Conservation (phyloP, 1,140 invertebrate genomes). For the Cardiocondyla obscurior region DNA sequence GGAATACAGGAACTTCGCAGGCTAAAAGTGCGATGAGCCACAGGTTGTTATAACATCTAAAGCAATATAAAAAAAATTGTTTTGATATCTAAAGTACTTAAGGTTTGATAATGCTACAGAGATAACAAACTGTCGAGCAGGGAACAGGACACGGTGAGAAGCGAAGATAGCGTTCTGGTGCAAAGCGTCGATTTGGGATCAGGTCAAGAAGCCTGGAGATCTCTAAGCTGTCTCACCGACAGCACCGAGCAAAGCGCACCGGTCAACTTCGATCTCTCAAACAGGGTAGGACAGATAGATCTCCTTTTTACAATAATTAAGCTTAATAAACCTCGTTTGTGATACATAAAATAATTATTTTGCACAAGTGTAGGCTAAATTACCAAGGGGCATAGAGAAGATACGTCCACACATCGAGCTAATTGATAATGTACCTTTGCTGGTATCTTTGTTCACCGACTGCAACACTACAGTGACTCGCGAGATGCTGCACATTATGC, state of each 20-base stretch:
- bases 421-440: conserved; percentile 98
- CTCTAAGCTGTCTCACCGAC: conserved; percentile 92
- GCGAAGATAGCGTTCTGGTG: conserved; percentile 84
- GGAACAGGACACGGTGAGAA: conserved; percentile 79
- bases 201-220: conserved; percentile 89
- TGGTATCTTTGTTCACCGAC: conserved; percentile 98
- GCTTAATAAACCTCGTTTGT: not conserved
- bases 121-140: conserved; percentile 59
- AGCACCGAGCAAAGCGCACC: conserved; percentile 95
- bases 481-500: conserved; percentile 98
- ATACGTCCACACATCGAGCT: conserved; percentile 97
- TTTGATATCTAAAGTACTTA: not conserved
- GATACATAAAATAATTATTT: not conserved
- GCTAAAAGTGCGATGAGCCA: conserved; percentile 80
- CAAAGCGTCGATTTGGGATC: conserved; percentile 83
- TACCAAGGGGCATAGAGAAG: conserved; percentile 98
- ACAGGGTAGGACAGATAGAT: conserved; percentile 87
- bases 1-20: conserved; percentile 75
- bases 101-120: not conserved
- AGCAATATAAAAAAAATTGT: not conserved
- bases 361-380: conserved; percentile 90
- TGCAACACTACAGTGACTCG: conserved; percentile 94
- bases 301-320: not conserved
- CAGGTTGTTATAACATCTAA: conserved; percentile 70
- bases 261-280: conserved; percentile 96